Evolutionary conservation across 2,888 invertebrate genomes (phyloP), one percentile per base, ranked within the genome.

Genomic region (Ichneumon xanthorius): DNA sequence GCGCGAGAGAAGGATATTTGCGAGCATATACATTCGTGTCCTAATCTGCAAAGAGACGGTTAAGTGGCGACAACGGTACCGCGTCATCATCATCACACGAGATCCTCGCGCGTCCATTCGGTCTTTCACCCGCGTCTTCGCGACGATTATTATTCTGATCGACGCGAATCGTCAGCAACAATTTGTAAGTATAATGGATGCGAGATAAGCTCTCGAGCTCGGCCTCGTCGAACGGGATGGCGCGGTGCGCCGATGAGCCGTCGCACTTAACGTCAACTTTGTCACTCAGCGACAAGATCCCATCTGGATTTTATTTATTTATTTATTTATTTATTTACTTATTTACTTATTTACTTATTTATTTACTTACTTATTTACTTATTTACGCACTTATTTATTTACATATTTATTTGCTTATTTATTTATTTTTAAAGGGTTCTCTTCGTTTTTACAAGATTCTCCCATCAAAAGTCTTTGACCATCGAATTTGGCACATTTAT

Each of bases 1-100:
- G 50, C 22, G 11, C 16, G 50, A 53, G 19, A 53, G 40, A 77
- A 67, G 53, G n/a, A 55, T 71, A 53, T 70, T 70, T 55, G 48
- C 40, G 22, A 3, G 14, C 19, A 50, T 70, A 55, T 70, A 61
- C 63, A 70, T 75, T 40, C 30, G 33, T 72, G 75, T 76, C 75
- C 79, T 78, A 82, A 85, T 85, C 78, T 82, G 55, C 63, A 61
- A 72, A 82, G 77, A 75, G 75, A 30, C 75, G 48, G 75, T 79
- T 79, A 85, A 85, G 85, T 85, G 82, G 78, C 76, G 79, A 84
- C 81, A 84, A 68, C 84, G 73, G 77, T 80, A 77, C 80, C 77
- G 73, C 72, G 81, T 84, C 77, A 81, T 81, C 77, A 71, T 81
- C 76, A 70, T 71, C 72, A 63, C 7, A 5, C 30, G 16, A 67